Conservation (phyloP, 2,888 invertebrate species). For the Microctonus aethiopoides region DNA sequence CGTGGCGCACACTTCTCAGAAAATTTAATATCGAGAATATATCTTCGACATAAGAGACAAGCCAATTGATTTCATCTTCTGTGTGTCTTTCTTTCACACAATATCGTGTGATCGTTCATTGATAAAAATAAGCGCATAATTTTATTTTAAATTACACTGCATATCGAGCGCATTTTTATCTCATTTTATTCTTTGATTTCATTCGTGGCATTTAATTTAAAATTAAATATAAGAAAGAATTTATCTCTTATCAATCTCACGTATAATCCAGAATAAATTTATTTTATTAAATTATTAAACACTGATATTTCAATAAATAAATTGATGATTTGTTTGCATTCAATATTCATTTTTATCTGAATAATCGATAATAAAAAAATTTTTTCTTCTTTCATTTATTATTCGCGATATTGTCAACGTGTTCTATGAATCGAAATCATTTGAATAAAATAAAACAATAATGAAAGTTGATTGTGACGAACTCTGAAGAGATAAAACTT, state of each 20-base stretch:
- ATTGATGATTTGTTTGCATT: too few relatives aligned
- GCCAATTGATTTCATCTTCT: not conserved
- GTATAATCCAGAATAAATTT: too few relatives aligned
- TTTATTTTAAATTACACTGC: slow-evolving; percentile 37
- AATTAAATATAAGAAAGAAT: too few relatives aligned
- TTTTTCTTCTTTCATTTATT: not conserved
- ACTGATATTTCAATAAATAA: too few relatives aligned
- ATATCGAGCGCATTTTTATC: too few relatives aligned
- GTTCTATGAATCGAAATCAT: not conserved
- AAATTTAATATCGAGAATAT: slow-evolving; percentile 8
- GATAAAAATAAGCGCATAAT: slow-evolving; percentile 39
- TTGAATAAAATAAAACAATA: not conserved
- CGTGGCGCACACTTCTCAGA: not conserved
- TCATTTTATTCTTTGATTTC: too few relatives aligned
- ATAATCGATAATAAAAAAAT: not conserved
- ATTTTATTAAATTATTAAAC: too few relatives aligned
- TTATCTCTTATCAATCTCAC: too few relatives aligned
- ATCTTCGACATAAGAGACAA: not conserved
- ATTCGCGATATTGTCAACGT: not conserved
- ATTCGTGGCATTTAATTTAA: too few relatives aligned
- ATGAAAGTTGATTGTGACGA: too few relatives aligned
- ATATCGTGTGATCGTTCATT: slow-evolving; percentile 41
- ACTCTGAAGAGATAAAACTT: too few relatives aligned
- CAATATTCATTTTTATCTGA: too few relatives aligned
- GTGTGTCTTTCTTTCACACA: slow-evolving; percentile 1